phyloP scores from a whole-genome alignment of 2,888 invertebrate species.

The Phorcus lineatus region DNA sequence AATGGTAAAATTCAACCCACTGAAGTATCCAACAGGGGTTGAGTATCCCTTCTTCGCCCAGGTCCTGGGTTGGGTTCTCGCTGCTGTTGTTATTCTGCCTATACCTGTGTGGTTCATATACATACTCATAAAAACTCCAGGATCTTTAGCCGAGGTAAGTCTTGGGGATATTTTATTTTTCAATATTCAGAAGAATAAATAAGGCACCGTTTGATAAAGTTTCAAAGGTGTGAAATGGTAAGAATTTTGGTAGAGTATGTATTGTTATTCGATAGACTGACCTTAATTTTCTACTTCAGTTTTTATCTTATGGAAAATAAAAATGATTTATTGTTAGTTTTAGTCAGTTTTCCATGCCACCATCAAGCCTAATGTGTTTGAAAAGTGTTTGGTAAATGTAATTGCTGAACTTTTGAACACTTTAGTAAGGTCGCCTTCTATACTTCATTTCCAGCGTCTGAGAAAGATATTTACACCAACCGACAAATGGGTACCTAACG shows the following conservation, averaged over 20 bases:
- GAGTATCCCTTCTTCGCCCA: slow-evolving; percentile 60
- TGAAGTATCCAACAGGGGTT: slow-evolving; percentile 45
- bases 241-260: too few species aligned
- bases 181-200: not conserved
- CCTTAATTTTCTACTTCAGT: too few species aligned
- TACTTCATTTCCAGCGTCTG: slow-evolving; percentile 40
- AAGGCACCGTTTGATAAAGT: too few species aligned
- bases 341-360: too few species aligned
- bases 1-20: slow-evolving; percentile 57
- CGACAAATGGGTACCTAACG: slow-evolving; percentile 55
- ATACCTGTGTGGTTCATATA: slow-evolving; percentile 59
- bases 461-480: slow-evolving; percentile 50
- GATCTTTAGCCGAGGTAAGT: not conserved
- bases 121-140: slow-evolving; percentile 35
- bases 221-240: too few species aligned
- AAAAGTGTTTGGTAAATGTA: too few species aligned
- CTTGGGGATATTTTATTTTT: not conserved
- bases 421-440: too few species aligned
- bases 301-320: too few species aligned
- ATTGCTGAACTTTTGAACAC: too few species aligned
- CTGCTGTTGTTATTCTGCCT: slow-evolving; percentile 53
- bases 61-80: slow-evolving; percentile 57
- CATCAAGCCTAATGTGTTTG: too few species aligned
- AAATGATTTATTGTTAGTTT: too few species aligned
- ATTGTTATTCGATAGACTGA: too few species aligned